Evolutionary conservation across 1,140 invertebrate genomes (phyloP), one percentile per base, ranked within the genome.

Genomic region (Aphaenogaster floridana): DNA sequence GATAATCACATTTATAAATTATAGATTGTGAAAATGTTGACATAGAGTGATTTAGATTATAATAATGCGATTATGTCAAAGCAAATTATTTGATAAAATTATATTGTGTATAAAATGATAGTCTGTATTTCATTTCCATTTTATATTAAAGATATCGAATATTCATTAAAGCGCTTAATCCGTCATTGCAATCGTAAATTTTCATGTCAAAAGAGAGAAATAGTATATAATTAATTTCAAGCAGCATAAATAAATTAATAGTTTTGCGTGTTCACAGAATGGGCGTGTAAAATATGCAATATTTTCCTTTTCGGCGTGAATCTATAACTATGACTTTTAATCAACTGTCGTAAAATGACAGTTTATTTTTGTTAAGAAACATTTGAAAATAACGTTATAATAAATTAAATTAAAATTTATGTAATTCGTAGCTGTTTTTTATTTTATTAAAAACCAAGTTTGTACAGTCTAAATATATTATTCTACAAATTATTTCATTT

Each of bases 171-270:
- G 17, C 17, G 36, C n/a, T 42, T 76, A 76, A 76, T 76, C 72
- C n/a, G 48, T 76, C n/a, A 76, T 28, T 76, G 17, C 39, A 76
- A 3, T 59, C 54, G 2, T 59, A 76, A 13, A 28, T 42, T 28
- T 74, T 39, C 50, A 42, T 15, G n/a, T n/a, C 39, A 68, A n/a
- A 7, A 21, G 13, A 42, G 72, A 42, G 13, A 42, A 76, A 59
- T 76, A 5, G 15, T 36, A 39, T 72, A 76, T 76, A 57, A 76
- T 59, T 76, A 59, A 76, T 59, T 76, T 74, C 34, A 57, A 2
- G 4, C 11, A 21, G 52, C 13, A 42, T 76, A 59, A 36, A 76
- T 76, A 59, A 76, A 28, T 74, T 21, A 74, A 39, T 59, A 42
- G 13, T 76, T 76, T 59, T 28, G 36, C 11, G 9, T 34, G n/a